Base-by-base conservation (phyloP, 53 echinoderm and acorn worm genomes). In the Temnopleurus reevesii region DNA sequence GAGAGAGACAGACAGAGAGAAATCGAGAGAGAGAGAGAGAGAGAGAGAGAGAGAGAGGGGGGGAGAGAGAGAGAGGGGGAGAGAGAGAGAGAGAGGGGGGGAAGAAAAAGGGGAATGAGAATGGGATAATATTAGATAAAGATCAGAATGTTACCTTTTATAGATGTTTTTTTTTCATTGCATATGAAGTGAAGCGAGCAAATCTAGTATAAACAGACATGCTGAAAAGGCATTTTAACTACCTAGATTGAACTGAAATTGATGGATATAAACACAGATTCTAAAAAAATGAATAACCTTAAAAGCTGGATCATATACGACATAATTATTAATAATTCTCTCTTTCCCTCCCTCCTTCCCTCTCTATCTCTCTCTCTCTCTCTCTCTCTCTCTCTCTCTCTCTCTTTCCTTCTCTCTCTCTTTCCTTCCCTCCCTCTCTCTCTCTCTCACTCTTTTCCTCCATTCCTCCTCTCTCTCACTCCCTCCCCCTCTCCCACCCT, bases 351-450 rank as follows among this genome's bases (percentile, higher is more conserved):
- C 45, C 77, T 45, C 34, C 25, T 77, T 18, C 5, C 12, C n/a
- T 2, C 77, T 7, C 77, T 45, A 41, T 9, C 25, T 12, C 45
- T 13, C 46, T 77, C 76, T 76, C 5, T 76, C 44, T 76, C 44
- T 76, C n/a, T 76, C 44, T 43, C 76, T n/a, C 76, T n/a, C 76
- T 45, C 36, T 77, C 53, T 51, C n/a, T n/a, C n/a, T n/a, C 49
- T 49, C 49, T 49, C 15, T 49, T 12, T 49, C 9, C 19, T 35
- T 64, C 26, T 35, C 35, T 13, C 19, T 33, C 10, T 38, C 71
- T 21, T 56, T 7, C 18, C 18, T 55, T 56, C 21, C 56, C 56
- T 41, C 41, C 6, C 0, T 41, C 8, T n/a, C 65, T 41, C 29
- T 27, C 38, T n/a, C 47, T 47, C 27, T 47, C 27, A 3, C 47